These are phyloP conservation scores for Belgica antarctica DNA, from an alignment of 2,888 invertebrate species.

Conservation along the genomic window DNA sequence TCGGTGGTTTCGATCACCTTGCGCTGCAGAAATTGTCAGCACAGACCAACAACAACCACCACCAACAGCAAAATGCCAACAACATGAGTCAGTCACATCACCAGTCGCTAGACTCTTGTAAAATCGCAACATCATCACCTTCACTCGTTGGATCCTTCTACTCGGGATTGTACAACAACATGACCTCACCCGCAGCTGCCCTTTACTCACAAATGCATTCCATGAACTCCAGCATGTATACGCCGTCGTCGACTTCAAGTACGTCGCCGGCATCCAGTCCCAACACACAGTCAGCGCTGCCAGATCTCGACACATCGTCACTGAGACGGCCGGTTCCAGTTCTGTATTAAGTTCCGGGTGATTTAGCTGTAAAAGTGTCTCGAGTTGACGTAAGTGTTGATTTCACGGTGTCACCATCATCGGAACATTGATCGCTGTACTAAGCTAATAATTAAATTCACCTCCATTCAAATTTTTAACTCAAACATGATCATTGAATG, in stretches of 20 bases:
- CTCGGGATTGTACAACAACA: constrained; percentile 55
- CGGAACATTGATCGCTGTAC: not conserved
- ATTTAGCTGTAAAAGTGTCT: not conserved
- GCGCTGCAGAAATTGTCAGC: constrained; percentile 52
- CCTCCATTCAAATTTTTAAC: too few species aligned
- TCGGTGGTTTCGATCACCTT: constrained; percentile 54
- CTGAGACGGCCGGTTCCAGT: constrained; percentile 55
- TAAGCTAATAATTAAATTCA: not conserved
- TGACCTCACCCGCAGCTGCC: constrained; percentile 54
- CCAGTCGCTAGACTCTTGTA: constrained; percentile 52
- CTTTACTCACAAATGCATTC: constrained; percentile 45
- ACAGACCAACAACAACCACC: constrained; percentile 53
- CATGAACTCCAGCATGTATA: constrained; percentile 52
- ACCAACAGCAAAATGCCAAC: constrained; percentile 50
- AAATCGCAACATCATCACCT: constrained; percentile 53
- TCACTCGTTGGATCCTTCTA: constrained; percentile 54
- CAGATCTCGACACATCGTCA: constrained; percentile 47
- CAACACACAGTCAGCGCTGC: constrained; percentile 47
- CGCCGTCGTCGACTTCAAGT: constrained; percentile 52
- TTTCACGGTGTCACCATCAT: not conserved
- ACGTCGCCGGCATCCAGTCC: constrained; percentile 55
- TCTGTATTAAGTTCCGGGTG: constrained; percentile 50
- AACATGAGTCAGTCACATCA: constrained; percentile 54
- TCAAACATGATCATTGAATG: not conserved
- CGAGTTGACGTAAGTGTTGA: not conserved